Evolutionary conservation across 1,140 invertebrate species (phyloP).

Genomic region (Danaus plexippus): DNA sequence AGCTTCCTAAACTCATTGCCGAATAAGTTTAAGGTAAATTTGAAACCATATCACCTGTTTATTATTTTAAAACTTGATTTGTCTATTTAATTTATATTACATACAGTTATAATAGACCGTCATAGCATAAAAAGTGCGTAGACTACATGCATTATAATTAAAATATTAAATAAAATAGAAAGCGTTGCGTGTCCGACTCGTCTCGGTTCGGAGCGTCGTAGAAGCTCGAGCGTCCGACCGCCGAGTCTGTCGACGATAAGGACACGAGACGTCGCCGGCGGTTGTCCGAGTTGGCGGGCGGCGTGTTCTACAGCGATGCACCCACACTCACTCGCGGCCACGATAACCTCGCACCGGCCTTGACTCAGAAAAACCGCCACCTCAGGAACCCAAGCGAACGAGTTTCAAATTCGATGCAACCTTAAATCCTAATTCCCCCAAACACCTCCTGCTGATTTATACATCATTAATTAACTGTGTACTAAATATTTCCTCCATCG

Average conservation of each 20-base stretch:
- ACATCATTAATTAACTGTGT: not conserved
- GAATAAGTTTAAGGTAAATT: constrained; percentile 49
- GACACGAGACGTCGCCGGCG: constrained; percentile 54
- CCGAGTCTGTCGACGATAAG: constrained; percentile 54
- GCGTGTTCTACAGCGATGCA: constrained; percentile 62
- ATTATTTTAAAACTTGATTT: not conserved
- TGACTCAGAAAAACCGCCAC: constrained; percentile 44
- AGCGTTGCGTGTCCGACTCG: constrained; percentile 45
- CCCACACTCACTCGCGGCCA: constrained; percentile 38
- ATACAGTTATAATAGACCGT: too few species aligned
- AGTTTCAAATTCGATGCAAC: constrained; percentile 37
- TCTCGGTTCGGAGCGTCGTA: constrained; percentile 46
- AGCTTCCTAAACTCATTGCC: constrained; percentile 54
- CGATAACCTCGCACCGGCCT: constrained; percentile 48
- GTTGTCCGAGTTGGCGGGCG: constrained; percentile 58
- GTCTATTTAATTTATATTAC: too few species aligned
- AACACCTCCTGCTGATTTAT: constrained; percentile 33
- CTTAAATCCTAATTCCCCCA: constrained; percentile 23
- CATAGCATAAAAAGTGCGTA: too few species aligned
- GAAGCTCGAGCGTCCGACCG: constrained; percentile 60
- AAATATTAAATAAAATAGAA: constrained; percentile 27
- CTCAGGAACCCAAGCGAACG: constrained; percentile 33
- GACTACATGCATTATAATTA: too few species aligned
- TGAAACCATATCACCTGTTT: not conserved
- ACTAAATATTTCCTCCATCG: too few species aligned